Evolutionary conservation across 1,140 invertebrate species (phyloP).

Genomic region (Hypothenemus hampei): DNA sequence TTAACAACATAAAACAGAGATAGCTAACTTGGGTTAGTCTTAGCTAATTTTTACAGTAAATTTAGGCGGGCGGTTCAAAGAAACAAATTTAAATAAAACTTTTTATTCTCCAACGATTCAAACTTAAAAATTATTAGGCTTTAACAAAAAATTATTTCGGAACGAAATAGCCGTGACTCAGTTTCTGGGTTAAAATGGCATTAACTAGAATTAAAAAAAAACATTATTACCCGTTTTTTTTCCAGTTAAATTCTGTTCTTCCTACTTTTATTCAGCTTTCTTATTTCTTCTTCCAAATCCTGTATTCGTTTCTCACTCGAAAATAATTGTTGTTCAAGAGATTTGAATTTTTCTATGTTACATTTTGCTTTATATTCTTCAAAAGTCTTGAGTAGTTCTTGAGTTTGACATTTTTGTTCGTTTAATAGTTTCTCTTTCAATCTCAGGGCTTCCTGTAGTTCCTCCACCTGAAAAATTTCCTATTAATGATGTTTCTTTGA

Average conservation of each 20-base stretch:
- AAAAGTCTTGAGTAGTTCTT: conserved; percentile 26
- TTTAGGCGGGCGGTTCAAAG: no score
- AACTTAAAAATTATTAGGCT: no score
- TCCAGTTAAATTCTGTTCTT: no score
- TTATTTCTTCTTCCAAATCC: conserved; percentile 30
- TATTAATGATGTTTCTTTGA: background rate
- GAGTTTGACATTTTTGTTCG: conserved; percentile 14
- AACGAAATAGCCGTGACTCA: conserved; percentile 14
- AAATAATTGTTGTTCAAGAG: conserved; percentile 19
- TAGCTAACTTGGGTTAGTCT: background rate
- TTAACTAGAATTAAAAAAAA: conserved; percentile 27
- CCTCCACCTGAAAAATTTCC: conserved; percentile 23
- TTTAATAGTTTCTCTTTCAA: conserved; percentile 26
- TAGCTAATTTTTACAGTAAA: no score
- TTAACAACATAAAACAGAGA: background rate
- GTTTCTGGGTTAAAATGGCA: conserved; percentile 26
- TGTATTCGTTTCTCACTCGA: conserved; percentile 19
- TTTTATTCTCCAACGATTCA: no score
- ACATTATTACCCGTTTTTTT: background rate
- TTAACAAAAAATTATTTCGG: no score
- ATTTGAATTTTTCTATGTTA: conserved; percentile 27
- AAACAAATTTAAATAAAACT: no score
- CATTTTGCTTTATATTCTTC: conserved; percentile 26
- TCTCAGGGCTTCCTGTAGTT: conserved; percentile 18
- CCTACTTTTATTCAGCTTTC: conserved; percentile 34